Evolutionary conservation across 2,797 vertebrate genomes (phyloP).

Genomic region (Danio albolineatus): DNA sequence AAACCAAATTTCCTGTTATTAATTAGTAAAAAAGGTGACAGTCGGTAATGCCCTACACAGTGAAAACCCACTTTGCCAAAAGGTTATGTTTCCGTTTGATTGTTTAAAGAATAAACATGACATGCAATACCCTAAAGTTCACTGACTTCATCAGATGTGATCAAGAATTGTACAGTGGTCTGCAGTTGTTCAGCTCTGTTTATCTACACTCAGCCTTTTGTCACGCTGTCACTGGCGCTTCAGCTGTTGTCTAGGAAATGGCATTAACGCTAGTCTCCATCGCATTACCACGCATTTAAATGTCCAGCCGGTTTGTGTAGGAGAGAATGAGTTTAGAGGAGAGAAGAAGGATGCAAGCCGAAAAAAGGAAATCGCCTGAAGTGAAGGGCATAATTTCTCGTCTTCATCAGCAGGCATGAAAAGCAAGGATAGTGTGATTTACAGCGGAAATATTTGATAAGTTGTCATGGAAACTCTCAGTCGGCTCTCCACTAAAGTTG

Average conservation of each 20-base stretch:
- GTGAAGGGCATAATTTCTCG: conserved; percentile 71
- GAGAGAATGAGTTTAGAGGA: conserved; percentile 36
- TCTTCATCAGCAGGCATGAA: conserved; percentile 63
- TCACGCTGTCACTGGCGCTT: conserved; percentile 62
- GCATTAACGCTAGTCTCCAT: conserved; percentile 5
- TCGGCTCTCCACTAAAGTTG: conserved; percentile 54
- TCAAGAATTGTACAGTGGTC: conserved; percentile 19
- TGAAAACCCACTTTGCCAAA: conserved; percentile 10
- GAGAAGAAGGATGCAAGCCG: conserved; percentile 13
- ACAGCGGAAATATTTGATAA: conserved; percentile 65
- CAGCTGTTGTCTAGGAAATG: conserved; percentile 75
- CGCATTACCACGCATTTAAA: conserved; percentile 35
- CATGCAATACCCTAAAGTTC: conserved; percentile 24
- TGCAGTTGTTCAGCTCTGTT: conserved; percentile 34
- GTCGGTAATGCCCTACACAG: not conserved
- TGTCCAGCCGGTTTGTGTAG: conserved; percentile 45
- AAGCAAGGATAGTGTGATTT: conserved; percentile 64
- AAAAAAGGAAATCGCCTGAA: conserved; percentile 67
- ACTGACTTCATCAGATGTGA: conserved; percentile 32
- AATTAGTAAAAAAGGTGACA: conserved; percentile 15
- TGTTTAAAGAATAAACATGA: not conserved
- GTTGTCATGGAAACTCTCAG: conserved; percentile 75
- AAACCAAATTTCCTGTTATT: not conserved
- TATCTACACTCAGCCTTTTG: conserved; percentile 47
- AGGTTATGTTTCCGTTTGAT: conserved; percentile 30